Evolutionary conservation across 2,888 invertebrate genomes (phyloP).

Genomic region (Aproaerema taeniolella): DNA sequence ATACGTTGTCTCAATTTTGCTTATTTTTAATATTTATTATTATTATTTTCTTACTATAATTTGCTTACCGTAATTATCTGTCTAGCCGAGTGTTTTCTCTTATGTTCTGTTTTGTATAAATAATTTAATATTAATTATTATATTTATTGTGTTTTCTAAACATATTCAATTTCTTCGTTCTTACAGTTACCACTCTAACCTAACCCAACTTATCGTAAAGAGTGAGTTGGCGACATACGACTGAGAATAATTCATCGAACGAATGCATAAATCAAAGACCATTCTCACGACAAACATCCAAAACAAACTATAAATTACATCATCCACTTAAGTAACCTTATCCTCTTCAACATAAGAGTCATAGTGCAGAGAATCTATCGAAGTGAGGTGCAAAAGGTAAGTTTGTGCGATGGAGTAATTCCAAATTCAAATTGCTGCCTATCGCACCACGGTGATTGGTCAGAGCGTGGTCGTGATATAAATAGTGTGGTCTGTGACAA

Average conservation of each 20-base stretch:
- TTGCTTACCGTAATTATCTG: too few species aligned
- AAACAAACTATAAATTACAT: constrained; percentile 11
- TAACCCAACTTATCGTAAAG: constrained; percentile 47
- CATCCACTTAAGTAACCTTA: too few species aligned
- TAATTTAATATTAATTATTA: too few species aligned
- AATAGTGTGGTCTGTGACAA: constrained; percentile 63
- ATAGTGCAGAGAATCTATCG: background rate
- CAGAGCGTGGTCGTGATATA: constrained; percentile 67
- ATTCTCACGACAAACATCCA: constrained; percentile 38
- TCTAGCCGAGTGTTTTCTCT: too few species aligned
- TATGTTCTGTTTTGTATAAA: too few species aligned
- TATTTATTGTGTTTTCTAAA: too few species aligned
- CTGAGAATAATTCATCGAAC: constrained; percentile 69
- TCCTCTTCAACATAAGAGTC: background rate
- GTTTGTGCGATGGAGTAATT: constrained; percentile 48
- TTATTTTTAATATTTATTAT: too few species aligned
- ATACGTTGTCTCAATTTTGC: too few species aligned
- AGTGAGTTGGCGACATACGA: constrained; percentile 53
- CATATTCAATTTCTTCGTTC: too few species aligned
- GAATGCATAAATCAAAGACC: constrained; percentile 69
- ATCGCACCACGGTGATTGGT: constrained; percentile 68
- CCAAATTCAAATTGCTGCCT: constrained; percentile 69
- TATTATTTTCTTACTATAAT: too few species aligned
- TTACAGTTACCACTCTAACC: too few species aligned
- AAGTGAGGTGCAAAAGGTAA: constrained; percentile 23